Evolutionary conservation across 2,797 vertebrate species (phyloP), one percentile per base, ranked within the genome.

Genomic region (Morus bassanus): DNA sequence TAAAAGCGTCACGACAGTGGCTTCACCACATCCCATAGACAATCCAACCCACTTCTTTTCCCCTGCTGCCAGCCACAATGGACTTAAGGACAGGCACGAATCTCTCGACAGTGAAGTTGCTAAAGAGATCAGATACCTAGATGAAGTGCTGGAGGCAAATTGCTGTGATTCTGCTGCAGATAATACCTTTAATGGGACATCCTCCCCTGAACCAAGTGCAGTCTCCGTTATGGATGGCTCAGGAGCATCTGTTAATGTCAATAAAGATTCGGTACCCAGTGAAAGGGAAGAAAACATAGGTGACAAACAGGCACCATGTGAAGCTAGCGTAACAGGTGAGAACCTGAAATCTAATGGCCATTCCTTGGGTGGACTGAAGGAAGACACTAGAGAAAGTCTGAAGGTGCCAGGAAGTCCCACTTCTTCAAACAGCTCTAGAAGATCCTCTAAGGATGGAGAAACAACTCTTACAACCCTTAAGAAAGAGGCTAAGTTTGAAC

Each of bases 111-210:
- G 97, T 30, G 99, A 99, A 54, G 98, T 99, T 92, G 98, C 98
- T 96, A 98, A 99, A 98, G 99, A 99, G 98, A 99, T 99, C 95
- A 98, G 98, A 50, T 99, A 99, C 97, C 97, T 99, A 97, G 99
- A 99, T 90, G 99, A 99, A 97, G 99, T 99, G 46, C 97, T 99
- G 79, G 99, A 99, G 68, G 99, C 99, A 96, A 99, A 98, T 89
- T 98, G 98, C 94, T 99, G 98, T 1, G 98, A 99, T 83, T 97
- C 95, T 65, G 97, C 98, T 75, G 94, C 98, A 51, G 99, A 99
- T 79, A 98, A 98, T 43, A 97, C 99, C 45, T 98, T 98, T 88
- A 99, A 99, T 85, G 99, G 98, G 87, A 97, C 97, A 22, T 98
- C 94, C 54, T 98, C 97, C 95, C 98, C 79, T 81, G 98, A 97